Conservation (phyloP, 2,113 vertebrate genomes). For the Nettapus auritus region DNA sequence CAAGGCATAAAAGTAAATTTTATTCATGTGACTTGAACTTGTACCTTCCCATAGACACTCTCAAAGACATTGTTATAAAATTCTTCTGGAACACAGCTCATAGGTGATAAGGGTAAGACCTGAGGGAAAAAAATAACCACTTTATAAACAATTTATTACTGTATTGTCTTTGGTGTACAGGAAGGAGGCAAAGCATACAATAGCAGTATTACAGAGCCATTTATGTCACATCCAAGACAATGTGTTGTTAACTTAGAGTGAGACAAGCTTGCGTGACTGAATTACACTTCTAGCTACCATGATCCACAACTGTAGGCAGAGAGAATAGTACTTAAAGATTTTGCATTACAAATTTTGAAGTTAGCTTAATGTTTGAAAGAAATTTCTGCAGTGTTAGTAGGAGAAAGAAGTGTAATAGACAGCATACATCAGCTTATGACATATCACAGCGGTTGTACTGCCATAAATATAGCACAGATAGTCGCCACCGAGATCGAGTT, state of each 20-base stretch:
- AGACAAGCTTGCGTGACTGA: not conserved
- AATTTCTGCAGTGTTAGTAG: not conserved
- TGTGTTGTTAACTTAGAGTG: not conserved
- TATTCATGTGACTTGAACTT: not conserved
- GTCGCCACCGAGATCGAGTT: not conserved
- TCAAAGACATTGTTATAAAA: not conserved
- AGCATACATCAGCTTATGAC: not conserved
- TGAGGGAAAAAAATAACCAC: not conserved
- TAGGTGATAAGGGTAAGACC: not conserved
- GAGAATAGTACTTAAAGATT: not conserved
- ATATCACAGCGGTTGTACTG: not conserved
- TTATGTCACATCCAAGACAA: not conserved
- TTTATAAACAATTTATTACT: constrained; percentile 16
- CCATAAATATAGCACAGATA: not conserved
- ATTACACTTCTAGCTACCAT: not conserved
- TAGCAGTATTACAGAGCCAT: not conserved
- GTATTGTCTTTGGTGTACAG: not conserved
- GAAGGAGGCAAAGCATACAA: not conserved
- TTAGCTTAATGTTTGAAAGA: not conserved
- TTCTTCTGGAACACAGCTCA: not conserved
- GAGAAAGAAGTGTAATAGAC: not conserved
- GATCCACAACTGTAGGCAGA: not conserved
- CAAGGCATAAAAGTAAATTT: not conserved
- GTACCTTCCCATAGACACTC: not conserved
- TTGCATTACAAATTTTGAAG: not conserved